A percentile compares a stretch with the other conserved stretches of the same genome.
Evolutionary conservation across 2,888 invertebrate species (phyloP).

Genomic region (Palloptera scutellata): DNA sequence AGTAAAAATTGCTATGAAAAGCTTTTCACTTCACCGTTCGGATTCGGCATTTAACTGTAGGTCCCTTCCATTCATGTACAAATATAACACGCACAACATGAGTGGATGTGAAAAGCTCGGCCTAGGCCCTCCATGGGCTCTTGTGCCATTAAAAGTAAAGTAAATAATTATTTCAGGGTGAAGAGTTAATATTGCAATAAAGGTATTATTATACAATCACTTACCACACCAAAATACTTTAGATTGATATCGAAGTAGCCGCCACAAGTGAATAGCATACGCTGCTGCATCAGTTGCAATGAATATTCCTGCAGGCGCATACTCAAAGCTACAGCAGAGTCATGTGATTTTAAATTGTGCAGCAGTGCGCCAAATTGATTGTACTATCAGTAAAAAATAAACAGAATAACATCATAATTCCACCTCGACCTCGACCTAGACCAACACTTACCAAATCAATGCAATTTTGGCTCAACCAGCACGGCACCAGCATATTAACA

Average conservation of each 20-base stretch:
- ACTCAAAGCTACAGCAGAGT: conserved; percentile 39
- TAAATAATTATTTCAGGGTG: too few relatives aligned
- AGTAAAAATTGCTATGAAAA: too few relatives aligned
- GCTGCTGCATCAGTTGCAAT: conserved; percentile 54
- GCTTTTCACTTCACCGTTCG: too few relatives aligned
- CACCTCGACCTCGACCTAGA: not conserved
- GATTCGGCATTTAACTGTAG: too few relatives aligned
- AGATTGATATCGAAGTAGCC: conserved; percentile 56
- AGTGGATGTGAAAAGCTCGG: too few relatives aligned
- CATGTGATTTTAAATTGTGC: conserved; percentile 46
- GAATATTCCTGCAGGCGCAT: conserved; percentile 51
- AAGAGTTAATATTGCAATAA: too few relatives aligned
- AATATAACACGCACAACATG: too few relatives aligned
- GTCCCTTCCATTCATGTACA: too few relatives aligned
- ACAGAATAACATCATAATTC: not conserved
- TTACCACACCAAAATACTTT: conserved; percentile 52
- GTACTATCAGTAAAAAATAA: conserved; percentile 41
- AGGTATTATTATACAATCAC: not conserved
- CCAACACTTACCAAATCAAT: conserved; percentile 42
- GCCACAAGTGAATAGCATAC: conserved; percentile 52
- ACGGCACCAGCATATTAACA: conserved; percentile 46
- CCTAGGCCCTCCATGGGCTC: too few relatives aligned
- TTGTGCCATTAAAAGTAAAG: too few relatives aligned
- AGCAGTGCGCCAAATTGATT: conserved; percentile 45
- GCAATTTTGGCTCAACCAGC: conserved; percentile 50